Base-by-base conservation (phyloP, 2,113 vertebrate species). In the Entelurus aequoreus region DNA sequence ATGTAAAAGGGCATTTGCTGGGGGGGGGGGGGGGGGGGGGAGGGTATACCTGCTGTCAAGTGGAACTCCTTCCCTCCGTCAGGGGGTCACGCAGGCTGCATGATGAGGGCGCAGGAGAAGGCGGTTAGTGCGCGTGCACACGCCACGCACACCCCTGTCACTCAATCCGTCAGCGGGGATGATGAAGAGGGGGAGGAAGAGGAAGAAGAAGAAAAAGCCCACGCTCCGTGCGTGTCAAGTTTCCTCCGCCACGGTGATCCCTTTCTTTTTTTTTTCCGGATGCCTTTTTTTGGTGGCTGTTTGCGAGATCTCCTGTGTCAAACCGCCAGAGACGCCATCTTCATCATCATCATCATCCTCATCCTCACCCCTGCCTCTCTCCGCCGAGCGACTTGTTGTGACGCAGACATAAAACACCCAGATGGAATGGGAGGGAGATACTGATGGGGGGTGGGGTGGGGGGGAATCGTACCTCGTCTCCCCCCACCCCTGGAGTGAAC, bases 331-430 rank as follows among this genome's bases (percentile, higher is more conserved):
- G 89, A 89, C 90, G 88, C 90, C 90, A 91, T 92, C 90, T 88
- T 88, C 87, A 12, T 55, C 36, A 13, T 57, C 55, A 38, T 44
- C 55, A 38, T 38, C 54, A 14, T 38, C 50, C 9, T 21, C 48
- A 6, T 49, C 48, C 48, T 49, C 48, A 15, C 8, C 48, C 77
- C 80, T 75, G 63, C 79, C 82, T 88, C 85, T 74, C 83, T 82
- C 86, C 71, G 81, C 86, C 71, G 15, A 54, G 79, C 86, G 90
- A 89, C 88, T 92, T 91, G 89, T 91, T 92, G 90, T 92, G 90
- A 92, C 90, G 90, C 90, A 92, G 90, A 91, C 88, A 91, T 91
- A 91, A 92, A 92, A 92, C 89, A 90, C 86, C 63, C 83, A 83
- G 84, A 81, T 80, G 49, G 75, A 77, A 76, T 60, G 85, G 79